These are phyloP conservation scores for Karalla daura DNA, from an alignment of 2,797 vertebrate species.

Conservation along the genomic window DNA sequence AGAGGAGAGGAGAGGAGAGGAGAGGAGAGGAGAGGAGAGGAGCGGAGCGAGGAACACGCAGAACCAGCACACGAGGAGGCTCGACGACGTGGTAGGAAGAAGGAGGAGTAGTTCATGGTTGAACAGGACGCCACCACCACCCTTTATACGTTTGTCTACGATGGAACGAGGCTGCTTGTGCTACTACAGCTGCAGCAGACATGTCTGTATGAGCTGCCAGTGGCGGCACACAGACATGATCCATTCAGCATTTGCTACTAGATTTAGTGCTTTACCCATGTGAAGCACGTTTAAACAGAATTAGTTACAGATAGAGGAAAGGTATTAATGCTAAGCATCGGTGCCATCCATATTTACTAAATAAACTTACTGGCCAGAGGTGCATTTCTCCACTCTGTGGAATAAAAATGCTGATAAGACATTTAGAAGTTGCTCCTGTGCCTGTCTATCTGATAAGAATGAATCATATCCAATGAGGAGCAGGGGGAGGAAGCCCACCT, in stretches of 20 bases:
- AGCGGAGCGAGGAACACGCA: conserved; percentile 60
- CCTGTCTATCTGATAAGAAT: conserved; percentile 33
- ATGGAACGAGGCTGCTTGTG: conserved; percentile 18
- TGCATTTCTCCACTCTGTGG: not conserved
- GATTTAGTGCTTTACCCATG: not conserved
- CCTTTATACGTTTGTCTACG: no score
- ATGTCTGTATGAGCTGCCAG: conserved; percentile 11
- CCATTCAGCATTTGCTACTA: not conserved
- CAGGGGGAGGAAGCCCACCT: conserved; percentile 5
- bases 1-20: no score
- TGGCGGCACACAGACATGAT: not conserved
- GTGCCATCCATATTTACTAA: not conserved
- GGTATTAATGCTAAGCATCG: not conserved
- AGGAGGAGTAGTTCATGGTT: not conserved
- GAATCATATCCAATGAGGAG: conserved; percentile 38
- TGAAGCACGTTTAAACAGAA: not conserved
- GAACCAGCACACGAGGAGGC: conserved; percentile 49
- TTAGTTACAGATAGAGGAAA: not conserved
- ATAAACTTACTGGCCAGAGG: not conserved
- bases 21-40: no score
- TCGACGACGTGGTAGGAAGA: conserved; percentile 37
- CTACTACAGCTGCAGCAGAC: not conserved
- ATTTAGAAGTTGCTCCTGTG: conserved; percentile 2
- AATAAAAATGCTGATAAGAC: conserved; percentile 17
- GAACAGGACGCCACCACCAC: conserved; percentile 35